phyloP scores from a whole-genome alignment of 2,113 vertebrate species.

The Brachyistius frenatus region DNA sequence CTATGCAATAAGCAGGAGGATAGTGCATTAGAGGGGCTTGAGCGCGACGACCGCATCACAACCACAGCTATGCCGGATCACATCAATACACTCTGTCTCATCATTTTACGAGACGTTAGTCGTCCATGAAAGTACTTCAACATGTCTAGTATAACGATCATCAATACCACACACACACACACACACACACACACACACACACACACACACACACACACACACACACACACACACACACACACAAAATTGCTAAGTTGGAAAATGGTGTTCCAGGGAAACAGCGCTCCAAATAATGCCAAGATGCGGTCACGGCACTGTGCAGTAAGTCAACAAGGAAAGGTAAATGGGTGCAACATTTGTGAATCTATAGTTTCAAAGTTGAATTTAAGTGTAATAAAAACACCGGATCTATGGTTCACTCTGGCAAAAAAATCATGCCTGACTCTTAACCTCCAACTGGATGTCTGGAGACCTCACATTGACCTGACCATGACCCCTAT shows the following conservation, averaged over 20 bases:
- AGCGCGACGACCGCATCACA: conserved; percentile 58
- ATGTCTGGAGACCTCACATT: conserved; percentile 10
- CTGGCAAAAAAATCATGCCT: background rate
- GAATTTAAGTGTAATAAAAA: background rate
- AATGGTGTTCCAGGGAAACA: conserved; percentile 40
- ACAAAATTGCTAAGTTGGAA: conserved; percentile 16
- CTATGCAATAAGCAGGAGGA: background rate
- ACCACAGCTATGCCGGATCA: conserved; percentile 71
- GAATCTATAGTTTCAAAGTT: background rate
- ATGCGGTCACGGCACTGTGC: conserved; percentile 12
- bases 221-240: conserved; percentile 38
- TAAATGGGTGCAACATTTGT: conserved; percentile 4
- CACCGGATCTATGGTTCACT: background rate
- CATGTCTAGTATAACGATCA: conserved; percentile 60
- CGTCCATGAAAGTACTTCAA: conserved; percentile 71
- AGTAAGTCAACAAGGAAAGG: conserved; percentile 10
- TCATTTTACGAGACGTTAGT: conserved; percentile 65
- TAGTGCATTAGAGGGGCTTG: conserved; percentile 31
- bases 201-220: conserved; percentile 20
- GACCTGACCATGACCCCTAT: conserved; percentile 27
- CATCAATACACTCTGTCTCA: conserved; percentile 61
- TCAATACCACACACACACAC: conserved; percentile 49
- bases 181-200: conserved; percentile 12
- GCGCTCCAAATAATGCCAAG: background rate
- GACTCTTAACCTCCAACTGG: conserved; percentile 25